Base-by-base conservation (phyloP, 2,113 vertebrate genomes). In the Hiodon alosoides region DNA sequence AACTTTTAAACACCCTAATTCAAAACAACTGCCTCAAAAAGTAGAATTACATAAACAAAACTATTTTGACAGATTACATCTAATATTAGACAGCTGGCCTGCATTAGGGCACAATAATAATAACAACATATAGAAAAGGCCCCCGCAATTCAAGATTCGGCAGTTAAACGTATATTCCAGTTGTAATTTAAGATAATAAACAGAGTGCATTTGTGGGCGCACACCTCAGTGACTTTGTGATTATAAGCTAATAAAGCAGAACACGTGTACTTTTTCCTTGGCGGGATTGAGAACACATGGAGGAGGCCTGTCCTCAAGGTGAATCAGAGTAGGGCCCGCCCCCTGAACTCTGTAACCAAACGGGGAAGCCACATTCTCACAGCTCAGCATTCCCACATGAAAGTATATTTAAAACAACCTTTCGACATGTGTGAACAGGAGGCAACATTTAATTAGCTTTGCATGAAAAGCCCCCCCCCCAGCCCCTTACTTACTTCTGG, bases 11-110 rank as follows among this genome's bases (percentile, higher is more conserved):
- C 81, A 82, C 60, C 55, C 55, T 83, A 83, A 85, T 79, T 83
- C 76, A 71, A 83, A 85, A 81, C 82, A 83, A 83, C 82, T 83
- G 84, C 17, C 60, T 67, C 60, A 31, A 69, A 83, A 83, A 77
- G 77, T 65, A 79, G 58, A 71, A 77, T 77, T 76, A 70, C 72
- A 82, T 83, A 82, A 83, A 82, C 84, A 83, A 48, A 77, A 76
- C 74, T 69, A 72, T 78, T 78, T 80, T 70, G 71, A 55, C 70
- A 81, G 82, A 85, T 82, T 80, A 82, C 77, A 82, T 83, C 81
- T 82, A 83, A 83, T 83, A 82, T 83, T 82, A 80, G 80, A 73
- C 84, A 85, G 79, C 82, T 85, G 84, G 79, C 17, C 51, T 57
- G 46, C 65, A 74, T 85, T 85, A 85, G 60, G 59, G 64, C 74